phyloP scores from a whole-genome alignment of 2,888 invertebrate genomes.

The Mythimna loreyi region DNA sequence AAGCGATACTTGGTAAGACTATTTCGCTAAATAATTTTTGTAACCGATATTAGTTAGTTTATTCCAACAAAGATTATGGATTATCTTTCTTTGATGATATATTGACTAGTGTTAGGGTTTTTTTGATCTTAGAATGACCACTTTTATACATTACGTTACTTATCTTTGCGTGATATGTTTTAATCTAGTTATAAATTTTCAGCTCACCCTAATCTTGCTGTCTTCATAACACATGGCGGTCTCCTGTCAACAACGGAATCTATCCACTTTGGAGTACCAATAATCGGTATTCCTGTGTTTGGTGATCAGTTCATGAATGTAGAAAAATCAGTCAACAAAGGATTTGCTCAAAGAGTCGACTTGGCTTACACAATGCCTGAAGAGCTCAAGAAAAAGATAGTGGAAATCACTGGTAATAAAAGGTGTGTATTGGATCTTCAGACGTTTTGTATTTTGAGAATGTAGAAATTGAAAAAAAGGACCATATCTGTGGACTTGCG shows the following conservation, averaged over 20 bases:
- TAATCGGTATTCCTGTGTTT: slow-evolving; percentile 75
- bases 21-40: too few relatives aligned
- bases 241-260: slow-evolving; percentile 73
- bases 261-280: slow-evolving; percentile 73
- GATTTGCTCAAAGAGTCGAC: slow-evolving; percentile 68
- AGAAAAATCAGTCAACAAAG: slow-evolving; percentile 66
- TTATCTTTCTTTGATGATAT: too few relatives aligned
- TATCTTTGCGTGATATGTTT: too few relatives aligned
- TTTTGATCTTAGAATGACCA: too few relatives aligned
- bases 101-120: too few relatives aligned
- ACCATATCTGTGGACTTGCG: too few relatives aligned
- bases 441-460: too few relatives aligned
- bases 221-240: slow-evolving; percentile 77
- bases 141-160: too few relatives aligned
- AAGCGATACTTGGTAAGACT: slow-evolving; percentile 51
- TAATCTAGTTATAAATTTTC: slow-evolving; percentile 14
- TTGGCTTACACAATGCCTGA: slow-evolving; percentile 65
- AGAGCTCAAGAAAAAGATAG: slow-evolving; percentile 65
- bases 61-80: too few relatives aligned
- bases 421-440: slow-evolving; percentile 56
- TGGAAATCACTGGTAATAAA: slow-evolving; percentile 63
- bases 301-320: slow-evolving; percentile 74
- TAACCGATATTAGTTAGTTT: too few relatives aligned
- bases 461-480: too few relatives aligned
- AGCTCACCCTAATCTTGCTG: slow-evolving; percentile 72